phyloP scores from a whole-genome alignment of 92 coral and sea anemone species.

The Virgularia gustaviana region DNA sequence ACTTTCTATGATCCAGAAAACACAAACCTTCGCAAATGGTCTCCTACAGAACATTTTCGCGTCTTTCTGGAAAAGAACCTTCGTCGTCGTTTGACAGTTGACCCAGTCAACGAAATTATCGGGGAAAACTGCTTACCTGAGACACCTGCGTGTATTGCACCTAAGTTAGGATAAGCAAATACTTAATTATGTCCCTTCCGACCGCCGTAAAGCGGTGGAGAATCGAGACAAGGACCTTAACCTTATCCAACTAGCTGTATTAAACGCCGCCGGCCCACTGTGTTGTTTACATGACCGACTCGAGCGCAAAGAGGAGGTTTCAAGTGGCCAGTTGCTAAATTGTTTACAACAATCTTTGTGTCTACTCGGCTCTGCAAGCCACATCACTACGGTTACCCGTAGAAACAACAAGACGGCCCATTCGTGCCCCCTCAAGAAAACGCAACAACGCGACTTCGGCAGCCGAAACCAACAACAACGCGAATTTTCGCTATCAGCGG shows the following conservation, averaged over 20 bases:
- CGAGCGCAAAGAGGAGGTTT: conserved; percentile 11
- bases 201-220: conserved; percentile 28
- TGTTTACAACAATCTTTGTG: conserved; percentile 28
- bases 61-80: conserved; percentile 18
- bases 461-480: no score
- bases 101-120: conserved; percentile 13
- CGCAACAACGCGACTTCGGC: no score
- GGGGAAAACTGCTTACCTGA: conserved; percentile 26
- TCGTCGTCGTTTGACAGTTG: conserved; percentile 18
- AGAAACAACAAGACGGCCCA: no score
- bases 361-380: conserved; percentile 32
- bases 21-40: conserved; percentile 17
- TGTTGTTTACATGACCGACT: conserved; percentile 46
- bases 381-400: conserved; percentile 16
- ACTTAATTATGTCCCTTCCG: conserved; percentile 11
- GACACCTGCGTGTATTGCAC: conserved; percentile 26
- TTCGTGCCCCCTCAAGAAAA: no score
- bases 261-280: conserved; percentile 29
- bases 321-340: conserved; percentile 27
- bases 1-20: conserved; percentile 18
- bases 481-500: conserved; percentile 21
- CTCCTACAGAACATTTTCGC: conserved; percentile 20
- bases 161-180: conserved; percentile 17
- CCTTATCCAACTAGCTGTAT: conserved; percentile 28
- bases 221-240: conserved; percentile 38